These are phyloP conservation scores for Pelochelys cantorii DNA, from an alignment of 2,797 vertebrate genomes.

Conservation along the genomic window DNA sequence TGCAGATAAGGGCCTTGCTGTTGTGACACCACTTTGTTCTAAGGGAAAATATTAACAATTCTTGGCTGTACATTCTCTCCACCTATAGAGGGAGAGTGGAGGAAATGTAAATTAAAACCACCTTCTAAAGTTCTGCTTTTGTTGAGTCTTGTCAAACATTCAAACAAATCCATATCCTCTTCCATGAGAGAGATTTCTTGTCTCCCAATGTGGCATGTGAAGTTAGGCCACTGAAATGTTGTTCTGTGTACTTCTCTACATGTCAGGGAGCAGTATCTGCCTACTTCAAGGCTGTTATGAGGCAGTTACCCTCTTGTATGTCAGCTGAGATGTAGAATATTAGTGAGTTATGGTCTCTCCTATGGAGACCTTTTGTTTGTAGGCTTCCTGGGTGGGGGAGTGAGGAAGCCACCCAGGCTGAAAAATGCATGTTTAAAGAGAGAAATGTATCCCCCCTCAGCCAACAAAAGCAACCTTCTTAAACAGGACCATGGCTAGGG, in stretches of 20 bases:
- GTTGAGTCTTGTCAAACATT: neutral
- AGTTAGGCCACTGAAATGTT: neutral
- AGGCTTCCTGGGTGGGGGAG: neutral
- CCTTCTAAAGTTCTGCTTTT: neutral
- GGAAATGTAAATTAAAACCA: neutral
- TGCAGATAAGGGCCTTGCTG: neutral
- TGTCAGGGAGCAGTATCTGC: neutral
- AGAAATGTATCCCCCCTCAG: neutral
- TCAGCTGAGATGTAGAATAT: neutral
- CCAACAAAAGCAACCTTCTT: conserved; percentile 16
- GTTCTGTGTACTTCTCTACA: neutral
- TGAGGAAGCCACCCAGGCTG: neutral
- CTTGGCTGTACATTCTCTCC: neutral
- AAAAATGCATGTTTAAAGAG: conserved; percentile 23
- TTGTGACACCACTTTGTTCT: neutral
- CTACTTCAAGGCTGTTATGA: neutral
- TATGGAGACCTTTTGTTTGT: neutral
- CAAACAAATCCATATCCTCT: neutral
- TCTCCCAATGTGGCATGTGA: neutral
- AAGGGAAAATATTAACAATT: neutral
- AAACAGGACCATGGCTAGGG: conserved; percentile 24
- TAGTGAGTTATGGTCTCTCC: neutral
- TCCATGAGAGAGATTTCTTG: neutral
- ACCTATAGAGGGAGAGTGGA: neutral
- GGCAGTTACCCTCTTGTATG: neutral